Evolutionary conservation across 2,888 invertebrate genomes (phyloP).

Genomic region (Thyatira batis): DNA sequence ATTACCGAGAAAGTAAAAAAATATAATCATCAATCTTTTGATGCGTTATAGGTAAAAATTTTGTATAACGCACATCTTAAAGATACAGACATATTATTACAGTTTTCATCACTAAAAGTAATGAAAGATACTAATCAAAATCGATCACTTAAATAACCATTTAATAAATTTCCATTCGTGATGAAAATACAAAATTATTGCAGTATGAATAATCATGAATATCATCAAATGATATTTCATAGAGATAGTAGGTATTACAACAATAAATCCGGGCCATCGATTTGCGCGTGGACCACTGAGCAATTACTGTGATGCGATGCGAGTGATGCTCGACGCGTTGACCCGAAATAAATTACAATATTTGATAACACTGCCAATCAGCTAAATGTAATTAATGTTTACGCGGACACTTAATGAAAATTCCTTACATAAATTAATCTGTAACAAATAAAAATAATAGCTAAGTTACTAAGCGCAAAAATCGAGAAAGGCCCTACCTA

Average conservation of each 20-base stretch:
- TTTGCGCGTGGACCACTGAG: slow-evolving; percentile 12
- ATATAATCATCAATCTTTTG: no score
- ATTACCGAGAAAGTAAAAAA: no score
- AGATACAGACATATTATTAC: no score
- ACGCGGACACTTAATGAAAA: background rate
- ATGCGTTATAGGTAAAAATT: no score
- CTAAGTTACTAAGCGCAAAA: no score
- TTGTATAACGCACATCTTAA: no score
- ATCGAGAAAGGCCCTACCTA: no score
- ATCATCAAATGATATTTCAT: background rate
- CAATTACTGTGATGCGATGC: slow-evolving; percentile 28
- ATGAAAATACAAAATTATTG: background rate
- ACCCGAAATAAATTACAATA: slow-evolving; percentile 23
- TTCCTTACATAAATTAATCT: no score
- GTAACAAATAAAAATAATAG: no score
- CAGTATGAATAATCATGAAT: background rate
- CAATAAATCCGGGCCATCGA: background rate
- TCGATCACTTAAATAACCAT: background rate
- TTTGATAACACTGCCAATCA: slow-evolving; percentile 22
- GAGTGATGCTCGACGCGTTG: slow-evolving; percentile 23
- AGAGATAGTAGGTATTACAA: background rate
- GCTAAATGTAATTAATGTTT: background rate
- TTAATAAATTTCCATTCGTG: no score
- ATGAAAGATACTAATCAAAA: no score
- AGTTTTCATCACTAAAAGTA: no score